phyloP scores from a whole-genome alignment of 2,888 invertebrate genomes.

The Heteromurus nitidus region DNA sequence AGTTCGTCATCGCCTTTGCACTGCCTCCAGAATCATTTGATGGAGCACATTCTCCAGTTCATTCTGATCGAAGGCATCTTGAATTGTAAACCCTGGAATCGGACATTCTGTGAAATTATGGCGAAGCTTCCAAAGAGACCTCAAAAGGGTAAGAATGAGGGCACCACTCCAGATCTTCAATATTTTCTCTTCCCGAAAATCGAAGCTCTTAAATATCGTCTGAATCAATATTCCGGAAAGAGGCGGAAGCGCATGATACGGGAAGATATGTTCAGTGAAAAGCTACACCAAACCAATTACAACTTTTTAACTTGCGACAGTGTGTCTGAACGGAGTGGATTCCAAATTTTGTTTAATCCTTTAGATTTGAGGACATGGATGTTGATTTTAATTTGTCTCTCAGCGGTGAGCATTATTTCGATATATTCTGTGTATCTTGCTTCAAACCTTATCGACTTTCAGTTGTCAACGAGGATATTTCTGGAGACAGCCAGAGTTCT shows the following conservation, averaged over 20 bases:
- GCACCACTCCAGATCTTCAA: not conserved
- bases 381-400: not conserved
- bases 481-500: not conserved
- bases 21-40: not conserved
- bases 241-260: not conserved
- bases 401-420: not conserved
- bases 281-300: not conserved
- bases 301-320: conserved; percentile 3
- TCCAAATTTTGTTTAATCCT: not conserved
- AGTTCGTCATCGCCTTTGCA: not conserved
- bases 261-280: too few species aligned
- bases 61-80: not conserved
- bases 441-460: not conserved
- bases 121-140: not conserved
- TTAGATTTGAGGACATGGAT: not conserved
- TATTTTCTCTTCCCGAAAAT: not conserved
- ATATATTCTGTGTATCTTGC: not conserved
- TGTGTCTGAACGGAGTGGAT: not conserved
- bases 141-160: not conserved
- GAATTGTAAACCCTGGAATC: not conserved
- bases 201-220: not conserved
- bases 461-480: not conserved
- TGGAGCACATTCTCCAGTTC: not conserved
- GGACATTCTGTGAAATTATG: not conserved
- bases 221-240: not conserved